A percentile compares a stretch with the other conserved stretches of the same genome.
These are phyloP conservation scores for Trematomus bernacchii DNA, from an alignment of 2,797 vertebrate species.

Conservation along the genomic window DNA sequence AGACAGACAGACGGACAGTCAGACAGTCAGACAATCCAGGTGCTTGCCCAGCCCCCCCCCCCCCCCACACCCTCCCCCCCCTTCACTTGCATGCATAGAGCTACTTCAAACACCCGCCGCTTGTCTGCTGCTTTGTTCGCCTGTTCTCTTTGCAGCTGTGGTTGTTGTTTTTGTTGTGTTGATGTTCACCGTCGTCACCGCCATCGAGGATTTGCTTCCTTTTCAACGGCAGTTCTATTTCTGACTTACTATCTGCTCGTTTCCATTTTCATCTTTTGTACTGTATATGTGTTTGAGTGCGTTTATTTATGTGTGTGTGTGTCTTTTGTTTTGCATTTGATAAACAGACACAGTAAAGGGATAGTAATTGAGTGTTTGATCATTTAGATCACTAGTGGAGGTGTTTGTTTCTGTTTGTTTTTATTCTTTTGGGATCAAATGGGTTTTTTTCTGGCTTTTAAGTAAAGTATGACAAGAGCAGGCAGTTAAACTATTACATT, in stretches of 20 bases:
- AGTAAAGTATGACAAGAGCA: conserved; percentile 15
- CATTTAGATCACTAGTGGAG: conserved; percentile 27
- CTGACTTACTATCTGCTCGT: conserved; percentile 55
- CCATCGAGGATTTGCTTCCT: conserved; percentile 65
- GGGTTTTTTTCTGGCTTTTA: conserved; percentile 25
- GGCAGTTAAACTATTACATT: conserved; percentile 5
- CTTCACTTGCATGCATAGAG: conserved; percentile 74
- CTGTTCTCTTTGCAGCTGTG: conserved; percentile 69
- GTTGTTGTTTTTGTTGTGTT: conserved; percentile 58
- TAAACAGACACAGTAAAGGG: conserved; percentile 37
- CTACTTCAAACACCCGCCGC: conserved; percentile 70
- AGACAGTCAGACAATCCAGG: conserved; percentile 59
- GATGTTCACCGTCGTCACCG: conserved; percentile 46
- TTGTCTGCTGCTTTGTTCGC: conserved; percentile 71
- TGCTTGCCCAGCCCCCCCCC: conserved; percentile 58
- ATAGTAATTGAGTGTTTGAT: conserved; percentile 59
- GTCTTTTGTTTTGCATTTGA: conserved; percentile 52
- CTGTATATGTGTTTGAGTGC: background rate
- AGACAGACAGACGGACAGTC: conserved; percentile 15
- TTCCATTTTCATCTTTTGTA: conserved; percentile 62
- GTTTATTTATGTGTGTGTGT: conserved; percentile 3
- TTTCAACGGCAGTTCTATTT: conserved; percentile 57
- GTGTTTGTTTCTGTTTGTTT: conserved; percentile 19
- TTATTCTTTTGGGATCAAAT: conserved; percentile 23
- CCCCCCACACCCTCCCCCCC: conserved; percentile 43